Evolutionary conservation across 2,888 invertebrate genomes (phyloP), one percentile per base, ranked within the genome.

Genomic region (Glaucopsyche alexis): DNA sequence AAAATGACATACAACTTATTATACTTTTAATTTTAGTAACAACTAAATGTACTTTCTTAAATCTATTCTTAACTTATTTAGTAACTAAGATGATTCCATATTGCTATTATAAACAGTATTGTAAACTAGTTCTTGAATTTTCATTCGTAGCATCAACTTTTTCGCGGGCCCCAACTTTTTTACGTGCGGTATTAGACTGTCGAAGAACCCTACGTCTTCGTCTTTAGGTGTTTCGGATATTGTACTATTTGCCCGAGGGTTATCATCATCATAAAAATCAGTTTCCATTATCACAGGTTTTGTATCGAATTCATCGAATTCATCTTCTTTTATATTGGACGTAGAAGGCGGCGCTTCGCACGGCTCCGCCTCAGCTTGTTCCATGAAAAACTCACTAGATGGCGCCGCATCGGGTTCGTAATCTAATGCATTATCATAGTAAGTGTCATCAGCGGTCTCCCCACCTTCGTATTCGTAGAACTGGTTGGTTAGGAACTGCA

Each of bases 241-340:
- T 5, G 64, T 75, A 7, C 75, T 76, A 16, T 72, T 74, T 8
- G 81, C 87, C 0, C 85, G 85, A 50, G 91, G 90, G 45, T 91
- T 91, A 60, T 91, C 91, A 75, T 92, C 92, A 74, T 92, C 92
- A 71, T 91, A 90, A 69, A 93, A 93, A 77, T 93, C 92, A 0
- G 92, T 90, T 75, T 93, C 92, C 85, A 88, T 87, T 49, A 93
- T 90, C 1, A 92, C 85, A 11, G 92, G 92, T 80, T 93, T 93
- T 0, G 91, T 88, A 40, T 93, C 92, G 74, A 93, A 93, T 77
- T 93, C 92, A 38, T 93, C 92, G 50, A 88, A 91, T n/a, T 91
- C 92, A 7, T 92, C 92, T 1, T 91, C 91, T 80, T 89, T 90
- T 0, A 60, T 29, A 6, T 29, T 60, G 19, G 60, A 60, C 60